phyloP scores from a whole-genome alignment of 1,140 invertebrate genomes.

The Pseudomyrmex sp. region DNA sequence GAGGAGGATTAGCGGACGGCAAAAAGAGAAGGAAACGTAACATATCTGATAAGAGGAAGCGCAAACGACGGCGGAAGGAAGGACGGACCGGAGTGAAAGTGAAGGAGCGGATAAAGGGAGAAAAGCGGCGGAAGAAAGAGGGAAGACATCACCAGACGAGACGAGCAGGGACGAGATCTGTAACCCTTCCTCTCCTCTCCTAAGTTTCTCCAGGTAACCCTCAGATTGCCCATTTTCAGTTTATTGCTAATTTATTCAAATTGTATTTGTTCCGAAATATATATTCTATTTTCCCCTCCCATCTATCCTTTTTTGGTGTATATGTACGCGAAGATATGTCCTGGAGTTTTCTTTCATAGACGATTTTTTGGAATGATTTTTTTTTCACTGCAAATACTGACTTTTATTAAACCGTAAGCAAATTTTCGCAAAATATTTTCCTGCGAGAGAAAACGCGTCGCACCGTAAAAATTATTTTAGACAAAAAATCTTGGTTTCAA shows the following conservation, averaged over 20 bases:
- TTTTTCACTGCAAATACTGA: background rate
- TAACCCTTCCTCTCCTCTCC: slow-evolving; percentile 26
- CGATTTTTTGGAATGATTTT: background rate
- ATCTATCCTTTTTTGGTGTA: slow-evolving; percentile 20
- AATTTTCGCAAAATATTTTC: background rate
- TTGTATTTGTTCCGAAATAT: slow-evolving; percentile 83
- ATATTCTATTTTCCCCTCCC: slow-evolving; percentile 70
- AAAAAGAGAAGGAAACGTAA: background rate
- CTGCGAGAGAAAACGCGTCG: background rate
- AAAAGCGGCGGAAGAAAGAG: slow-evolving; percentile 24
- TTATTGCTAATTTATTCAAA: slow-evolving; percentile 85
- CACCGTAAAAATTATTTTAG: too few relatives aligned
- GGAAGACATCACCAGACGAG: slow-evolving; percentile 39
- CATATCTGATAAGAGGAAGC: slow-evolving; percentile 6
- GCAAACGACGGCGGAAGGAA: background rate
- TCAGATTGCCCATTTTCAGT: slow-evolving; percentile 77
- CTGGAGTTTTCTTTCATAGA: slow-evolving; percentile 1
- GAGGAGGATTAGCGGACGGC: slow-evolving; percentile 12
- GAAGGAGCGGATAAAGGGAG: slow-evolving; percentile 9
- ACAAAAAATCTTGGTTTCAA: too few relatives aligned
- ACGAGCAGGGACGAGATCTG: slow-evolving; percentile 33
- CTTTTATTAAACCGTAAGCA: background rate
- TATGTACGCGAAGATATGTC: background rate
- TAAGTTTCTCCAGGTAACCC: slow-evolving; percentile 67
- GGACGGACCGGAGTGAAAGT: slow-evolving; percentile 41